Conservation (phyloP, 2,888 invertebrate genomes). For the Caenorhabditis sp. region DNA sequence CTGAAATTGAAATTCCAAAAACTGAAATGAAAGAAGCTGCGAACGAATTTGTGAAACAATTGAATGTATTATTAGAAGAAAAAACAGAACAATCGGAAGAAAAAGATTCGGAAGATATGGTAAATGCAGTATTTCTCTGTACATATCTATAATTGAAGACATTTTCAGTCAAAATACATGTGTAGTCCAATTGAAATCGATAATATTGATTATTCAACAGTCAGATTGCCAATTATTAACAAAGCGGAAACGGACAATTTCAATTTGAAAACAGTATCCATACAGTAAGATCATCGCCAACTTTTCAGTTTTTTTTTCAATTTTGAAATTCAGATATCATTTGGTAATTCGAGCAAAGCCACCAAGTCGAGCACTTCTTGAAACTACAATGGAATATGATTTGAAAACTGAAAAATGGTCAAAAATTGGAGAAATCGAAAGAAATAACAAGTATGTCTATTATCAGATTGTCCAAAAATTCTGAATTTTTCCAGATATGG, state of each 20-base stretch:
- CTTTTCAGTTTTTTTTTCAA: background rate
- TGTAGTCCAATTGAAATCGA: slow-evolving; percentile 32
- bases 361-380: slow-evolving; percentile 50
- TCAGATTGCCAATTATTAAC: slow-evolving; percentile 27
- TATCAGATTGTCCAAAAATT: background rate
- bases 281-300: slow-evolving; percentile 16
- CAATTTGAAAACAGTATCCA: background rate
- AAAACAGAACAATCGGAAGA: slow-evolving; percentile 32
- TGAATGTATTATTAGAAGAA: slow-evolving; percentile 25
- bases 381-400: slow-evolving; percentile 44
- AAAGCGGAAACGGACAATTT: background rate
- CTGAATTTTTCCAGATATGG: slow-evolving; percentile 51
- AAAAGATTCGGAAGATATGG: slow-evolving; percentile 6
- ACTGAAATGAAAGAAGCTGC: slow-evolving; percentile 47
- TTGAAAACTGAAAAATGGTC: slow-evolving; percentile 40
- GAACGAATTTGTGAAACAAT: slow-evolving; percentile 16
- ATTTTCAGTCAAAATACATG: slow-evolving; percentile 8
- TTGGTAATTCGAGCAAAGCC: slow-evolving; percentile 42
- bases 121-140: background rate
- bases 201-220: slow-evolving; percentile 24
- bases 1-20: slow-evolving; percentile 47
- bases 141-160: too few relatives aligned
- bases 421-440: slow-evolving; percentile 52
- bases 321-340: slow-evolving; percentile 40
- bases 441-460: slow-evolving; percentile 52